These are phyloP conservation scores for Batillaria attramentaria DNA, from an alignment of 1,140 invertebrate species.

Conservation along the genomic window DNA sequence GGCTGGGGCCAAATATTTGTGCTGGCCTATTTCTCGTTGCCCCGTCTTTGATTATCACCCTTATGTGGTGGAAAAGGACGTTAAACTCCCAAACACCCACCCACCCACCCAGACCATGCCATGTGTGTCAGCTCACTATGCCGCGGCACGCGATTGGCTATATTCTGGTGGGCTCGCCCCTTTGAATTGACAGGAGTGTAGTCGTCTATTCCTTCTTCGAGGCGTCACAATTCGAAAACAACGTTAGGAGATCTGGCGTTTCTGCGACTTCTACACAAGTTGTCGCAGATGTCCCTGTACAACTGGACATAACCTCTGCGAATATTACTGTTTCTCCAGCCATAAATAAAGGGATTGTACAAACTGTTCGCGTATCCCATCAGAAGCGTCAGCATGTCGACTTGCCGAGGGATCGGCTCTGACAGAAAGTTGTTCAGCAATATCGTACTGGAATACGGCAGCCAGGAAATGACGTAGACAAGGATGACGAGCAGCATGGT, in stretches of 20 bases:
- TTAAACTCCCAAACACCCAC: no score
- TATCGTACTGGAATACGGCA: slow-evolving; percentile 65
- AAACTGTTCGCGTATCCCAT: slow-evolving; percentile 64
- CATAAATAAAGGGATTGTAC: slow-evolving; percentile 64
- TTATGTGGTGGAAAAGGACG: no score
- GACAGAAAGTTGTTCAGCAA: slow-evolving; percentile 50
- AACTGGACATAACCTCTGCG: slow-evolving; percentile 51
- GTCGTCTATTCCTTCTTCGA: no score
- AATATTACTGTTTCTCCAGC: slow-evolving; percentile 58
- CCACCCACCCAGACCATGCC: no score
- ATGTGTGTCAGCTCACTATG: no score
- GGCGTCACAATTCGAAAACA: slow-evolving; percentile 13
- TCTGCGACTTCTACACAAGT: background rate
- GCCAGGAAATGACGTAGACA: slow-evolving; percentile 61
- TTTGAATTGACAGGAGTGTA: no score
- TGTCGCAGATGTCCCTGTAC: slow-evolving; percentile 13
- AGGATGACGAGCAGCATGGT: slow-evolving; percentile 57
- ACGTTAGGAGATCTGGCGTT: background rate
- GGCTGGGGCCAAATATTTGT: no score
- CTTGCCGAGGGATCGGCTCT: slow-evolving; percentile 31
- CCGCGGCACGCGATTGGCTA: no score
- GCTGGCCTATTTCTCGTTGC: no score
- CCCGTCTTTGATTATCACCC: no score
- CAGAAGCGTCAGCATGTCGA: slow-evolving; percentile 57
- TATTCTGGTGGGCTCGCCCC: no score